phyloP scores from a whole-genome alignment of 2,113 vertebrate species.

The Alexandromys fortis region DNA sequence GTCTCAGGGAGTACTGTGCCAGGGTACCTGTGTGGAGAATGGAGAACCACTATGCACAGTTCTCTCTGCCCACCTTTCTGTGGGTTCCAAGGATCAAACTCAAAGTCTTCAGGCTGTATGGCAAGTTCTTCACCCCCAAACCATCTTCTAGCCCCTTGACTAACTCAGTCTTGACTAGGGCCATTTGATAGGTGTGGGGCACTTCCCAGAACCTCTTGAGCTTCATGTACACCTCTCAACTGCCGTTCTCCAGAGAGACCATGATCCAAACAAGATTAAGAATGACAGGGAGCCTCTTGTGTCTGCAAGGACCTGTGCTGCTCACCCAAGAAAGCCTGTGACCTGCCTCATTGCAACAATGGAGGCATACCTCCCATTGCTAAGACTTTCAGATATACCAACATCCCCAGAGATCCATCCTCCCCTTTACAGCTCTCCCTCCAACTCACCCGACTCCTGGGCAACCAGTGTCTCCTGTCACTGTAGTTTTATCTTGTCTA shows the following conservation, averaged over 20 bases:
- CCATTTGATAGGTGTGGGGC: neutral
- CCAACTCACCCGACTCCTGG: no score
- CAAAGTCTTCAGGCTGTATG: neutral
- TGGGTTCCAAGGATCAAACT: neutral
- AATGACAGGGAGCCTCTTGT: neutral
- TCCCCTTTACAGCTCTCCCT: neutral
- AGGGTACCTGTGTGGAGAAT: neutral
- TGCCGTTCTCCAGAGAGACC: neutral
- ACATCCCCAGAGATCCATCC: neutral
- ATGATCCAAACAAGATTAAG: neutral
- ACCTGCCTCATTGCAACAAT: neutral
- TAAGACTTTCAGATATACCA: neutral
- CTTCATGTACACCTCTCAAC: neutral
- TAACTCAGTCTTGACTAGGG: neutral
- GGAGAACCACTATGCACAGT: neutral
- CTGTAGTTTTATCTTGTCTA: neutral
- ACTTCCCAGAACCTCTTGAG: neutral
- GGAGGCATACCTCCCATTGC: neutral
- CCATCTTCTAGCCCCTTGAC: neutral
- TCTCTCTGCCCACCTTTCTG: neutral
- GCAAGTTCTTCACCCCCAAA: neutral
- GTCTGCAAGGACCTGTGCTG: neutral
- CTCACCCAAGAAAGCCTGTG: neutral
- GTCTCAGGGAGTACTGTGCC: no score
- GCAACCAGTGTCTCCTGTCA: neutral